Conservation (phyloP, 2,888 invertebrate genomes). For the Anaspis maculata region DNA sequence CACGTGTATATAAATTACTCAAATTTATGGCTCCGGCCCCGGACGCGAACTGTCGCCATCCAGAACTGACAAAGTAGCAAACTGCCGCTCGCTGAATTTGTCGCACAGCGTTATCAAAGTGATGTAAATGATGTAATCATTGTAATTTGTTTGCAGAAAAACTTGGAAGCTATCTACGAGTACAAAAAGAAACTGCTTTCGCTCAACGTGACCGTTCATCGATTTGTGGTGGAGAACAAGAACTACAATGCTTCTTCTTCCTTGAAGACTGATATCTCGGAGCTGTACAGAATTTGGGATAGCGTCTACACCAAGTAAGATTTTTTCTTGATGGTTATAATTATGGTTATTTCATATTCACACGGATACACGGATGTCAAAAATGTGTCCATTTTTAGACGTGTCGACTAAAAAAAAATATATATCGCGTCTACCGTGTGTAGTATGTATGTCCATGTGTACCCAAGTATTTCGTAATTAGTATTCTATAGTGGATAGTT, state of each 20-base stretch:
- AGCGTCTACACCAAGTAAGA: slow-evolving; percentile 62
- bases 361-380: too few relatives aligned
- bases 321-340: slow-evolving; percentile 13
- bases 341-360: slow-evolving; percentile 22
- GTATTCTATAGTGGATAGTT: slow-evolving; percentile 25
- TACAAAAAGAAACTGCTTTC: slow-evolving; percentile 51
- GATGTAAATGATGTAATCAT: too few relatives aligned
- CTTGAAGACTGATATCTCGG: slow-evolving; percentile 57
- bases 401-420: slow-evolving; percentile 27
- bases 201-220: slow-evolving; percentile 51
- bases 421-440: too few relatives aligned
- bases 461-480: slow-evolving; percentile 23
- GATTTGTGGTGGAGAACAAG: slow-evolving; percentile 45
- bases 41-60: slow-evolving; percentile 40
- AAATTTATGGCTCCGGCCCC: slow-evolving; percentile 48
- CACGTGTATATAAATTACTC: slow-evolving; percentile 41
- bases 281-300: slow-evolving; percentile 62
- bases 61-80: slow-evolving; percentile 12
- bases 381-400: slow-evolving; percentile 22
- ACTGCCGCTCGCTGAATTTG: background rate
- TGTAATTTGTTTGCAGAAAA: slow-evolving; percentile 48
- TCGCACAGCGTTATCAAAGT: too few relatives aligned
- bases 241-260: slow-evolving; percentile 41
- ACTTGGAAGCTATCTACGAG: slow-evolving; percentile 47
- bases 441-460: slow-evolving; percentile 17